These are phyloP conservation scores for Zaprionus africanus DNA, from an alignment of 1,140 invertebrate genomes.

Conservation along the genomic window DNA sequence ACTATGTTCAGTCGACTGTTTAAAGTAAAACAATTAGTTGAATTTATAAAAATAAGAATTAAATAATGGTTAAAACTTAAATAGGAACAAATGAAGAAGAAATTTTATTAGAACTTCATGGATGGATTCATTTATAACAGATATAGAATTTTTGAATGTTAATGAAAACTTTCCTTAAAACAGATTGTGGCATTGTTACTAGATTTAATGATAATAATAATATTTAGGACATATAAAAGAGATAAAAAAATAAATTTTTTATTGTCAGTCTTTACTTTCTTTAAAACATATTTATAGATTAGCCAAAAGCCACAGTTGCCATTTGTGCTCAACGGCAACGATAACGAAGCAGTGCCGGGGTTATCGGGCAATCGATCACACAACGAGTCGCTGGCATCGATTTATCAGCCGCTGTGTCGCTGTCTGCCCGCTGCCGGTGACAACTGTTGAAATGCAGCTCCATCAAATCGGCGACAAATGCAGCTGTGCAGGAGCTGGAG, in stretches of 20 bases:
- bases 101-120: no score
- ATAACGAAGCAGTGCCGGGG: background rate
- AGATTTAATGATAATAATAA: background rate
- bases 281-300: background rate
- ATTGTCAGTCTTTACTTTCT: background rate
- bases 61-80: no score
- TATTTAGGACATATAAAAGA: background rate
- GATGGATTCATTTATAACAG: no score
- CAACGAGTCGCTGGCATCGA: constrained; percentile 16
- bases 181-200: no score
- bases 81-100: no score
- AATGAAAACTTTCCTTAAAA: no score
- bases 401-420: constrained; percentile 23
- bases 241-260: background rate
- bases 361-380: constrained; percentile 40
- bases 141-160: no score
- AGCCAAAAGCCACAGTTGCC: background rate
- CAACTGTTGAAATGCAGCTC: constrained; percentile 44
- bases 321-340: background rate
- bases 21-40: no score
- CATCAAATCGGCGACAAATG: constrained; percentile 51
- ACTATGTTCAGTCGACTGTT: no score
- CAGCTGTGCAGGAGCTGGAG: background rate
- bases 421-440: constrained; percentile 8
- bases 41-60: no score